Percentiles rank a stretch among this genome's conserved stretches.
These are phyloP conservation scores for Austrofundulus limnaeus DNA, from an alignment of 2,113 vertebrate species.

Conservation along the genomic window DNA sequence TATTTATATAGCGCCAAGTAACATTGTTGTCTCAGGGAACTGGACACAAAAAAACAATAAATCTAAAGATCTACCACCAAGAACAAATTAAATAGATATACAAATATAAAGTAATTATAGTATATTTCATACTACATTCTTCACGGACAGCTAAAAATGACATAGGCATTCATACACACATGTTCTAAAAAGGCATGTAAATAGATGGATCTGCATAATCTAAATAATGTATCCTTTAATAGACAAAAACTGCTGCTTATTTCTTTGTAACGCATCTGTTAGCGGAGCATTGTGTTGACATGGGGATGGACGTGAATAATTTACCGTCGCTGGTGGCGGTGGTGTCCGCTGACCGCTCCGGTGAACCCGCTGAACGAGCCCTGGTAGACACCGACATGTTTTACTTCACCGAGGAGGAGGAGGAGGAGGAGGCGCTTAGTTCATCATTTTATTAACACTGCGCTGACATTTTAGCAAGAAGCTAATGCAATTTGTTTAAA, in stretches of 20 bases:
- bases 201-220: too few relatives aligned
- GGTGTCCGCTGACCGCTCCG: neutral
- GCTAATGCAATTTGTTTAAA: neutral
- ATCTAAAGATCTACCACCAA: too few relatives aligned
- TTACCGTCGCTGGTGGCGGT: conserved; percentile 41
- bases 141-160: neutral
- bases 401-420: neutral
- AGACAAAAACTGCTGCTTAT: neutral
- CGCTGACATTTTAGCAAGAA: neutral
- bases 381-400: conserved; percentile 42
- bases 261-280: neutral
- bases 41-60: too few relatives aligned
- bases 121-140: too few relatives aligned
- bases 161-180: too few relatives aligned
- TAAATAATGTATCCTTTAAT: too few relatives aligned
- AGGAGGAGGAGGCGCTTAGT: too few relatives aligned
- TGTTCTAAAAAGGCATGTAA: neutral
- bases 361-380: conserved; percentile 30
- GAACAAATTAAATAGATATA: neutral
- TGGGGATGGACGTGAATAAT: neutral
- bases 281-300: neutral
- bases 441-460: too few relatives aligned
- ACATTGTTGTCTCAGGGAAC: too few relatives aligned
- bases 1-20: too few relatives aligned
- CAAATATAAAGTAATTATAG: too few relatives aligned